Evolutionary conservation across 2,113 vertebrate genomes (phyloP).

Genomic region (Gymnocephalus cernua): DNA sequence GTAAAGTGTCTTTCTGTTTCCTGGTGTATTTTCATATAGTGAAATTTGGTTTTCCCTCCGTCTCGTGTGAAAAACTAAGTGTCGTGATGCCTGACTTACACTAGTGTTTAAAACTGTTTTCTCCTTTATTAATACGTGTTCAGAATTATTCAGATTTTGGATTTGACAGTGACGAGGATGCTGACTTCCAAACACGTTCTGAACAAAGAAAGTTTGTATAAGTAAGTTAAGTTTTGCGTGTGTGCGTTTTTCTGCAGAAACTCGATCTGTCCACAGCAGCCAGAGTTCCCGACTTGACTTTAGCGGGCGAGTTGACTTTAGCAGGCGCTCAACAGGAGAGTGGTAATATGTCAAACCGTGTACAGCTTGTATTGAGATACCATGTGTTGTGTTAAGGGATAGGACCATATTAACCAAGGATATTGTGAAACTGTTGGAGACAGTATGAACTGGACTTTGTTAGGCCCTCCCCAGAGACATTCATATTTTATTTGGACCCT

Average conservation of each 20-base stretch:
- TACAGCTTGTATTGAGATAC: neutral
- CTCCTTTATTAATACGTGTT: too few species aligned
- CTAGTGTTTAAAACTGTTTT: neutral
- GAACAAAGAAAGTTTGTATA: too few species aligned
- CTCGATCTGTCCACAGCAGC: conserved; percentile 59
- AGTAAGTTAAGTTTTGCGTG: too few species aligned
- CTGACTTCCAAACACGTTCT: too few species aligned
- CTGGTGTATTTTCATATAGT: conserved; percentile 32
- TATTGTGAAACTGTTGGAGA: neutral
- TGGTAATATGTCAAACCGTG: neutral
- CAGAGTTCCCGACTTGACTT: conserved; percentile 30
- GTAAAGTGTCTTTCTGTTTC: neutral
- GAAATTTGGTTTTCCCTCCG: neutral
- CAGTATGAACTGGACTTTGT: neutral
- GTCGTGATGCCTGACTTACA: neutral
- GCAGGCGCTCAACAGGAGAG: conserved; percentile 4
- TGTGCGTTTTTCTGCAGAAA: conserved; percentile 83
- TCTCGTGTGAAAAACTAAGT: neutral
- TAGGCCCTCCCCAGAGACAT: neutral
- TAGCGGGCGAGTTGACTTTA: conserved; percentile 4
- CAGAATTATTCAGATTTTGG: too few species aligned
- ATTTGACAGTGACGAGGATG: too few species aligned
- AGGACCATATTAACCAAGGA: neutral
- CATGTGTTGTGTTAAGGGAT: neutral
- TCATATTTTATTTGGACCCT: neutral